These are phyloP conservation scores for Amphiduros pacificus DNA, from an alignment of 2,888 invertebrate species.

Conservation along the genomic window DNA sequence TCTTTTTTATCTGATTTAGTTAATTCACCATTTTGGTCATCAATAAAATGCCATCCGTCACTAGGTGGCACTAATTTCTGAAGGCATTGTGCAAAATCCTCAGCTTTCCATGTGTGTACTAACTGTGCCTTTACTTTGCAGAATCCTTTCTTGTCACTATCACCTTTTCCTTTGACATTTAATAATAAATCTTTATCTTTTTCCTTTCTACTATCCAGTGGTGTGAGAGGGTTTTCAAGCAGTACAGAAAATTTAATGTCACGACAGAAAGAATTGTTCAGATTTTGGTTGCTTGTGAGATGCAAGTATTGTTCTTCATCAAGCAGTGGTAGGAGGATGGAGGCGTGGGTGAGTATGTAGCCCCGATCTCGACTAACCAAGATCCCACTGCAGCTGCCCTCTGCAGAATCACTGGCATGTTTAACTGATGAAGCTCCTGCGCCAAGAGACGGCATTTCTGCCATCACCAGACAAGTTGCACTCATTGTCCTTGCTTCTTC, in stretches of 20 bases:
- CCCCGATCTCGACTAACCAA: conserved; percentile 15
- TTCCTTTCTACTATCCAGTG: not conserved
- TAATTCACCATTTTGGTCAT: not conserved
- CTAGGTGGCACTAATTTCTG: conserved; percentile 3
- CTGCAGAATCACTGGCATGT: too few species aligned
- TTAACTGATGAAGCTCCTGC: too few species aligned
- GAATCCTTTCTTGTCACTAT: not conserved
- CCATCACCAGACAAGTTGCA: too few species aligned
- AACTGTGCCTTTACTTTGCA: not conserved
- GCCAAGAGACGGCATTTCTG: too few species aligned
- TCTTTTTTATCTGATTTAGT: not conserved
- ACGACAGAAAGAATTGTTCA: too few species aligned
- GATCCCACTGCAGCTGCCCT: conserved; percentile 27
- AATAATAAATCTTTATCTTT: too few species aligned
- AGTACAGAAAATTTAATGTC: not conserved
- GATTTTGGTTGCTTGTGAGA: too few species aligned
- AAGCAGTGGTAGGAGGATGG: conserved; percentile 15
- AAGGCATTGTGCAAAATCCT: conserved; percentile 2
- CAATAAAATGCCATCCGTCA: conserved; percentile 17
- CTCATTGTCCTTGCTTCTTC: too few species aligned
- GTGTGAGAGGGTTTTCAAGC: not conserved
- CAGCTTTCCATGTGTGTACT: conserved; percentile 9
- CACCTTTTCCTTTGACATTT: too few species aligned
- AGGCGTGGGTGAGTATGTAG: conserved; percentile 19
- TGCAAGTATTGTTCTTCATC: too few species aligned